Conservation (phyloP, 2,888 invertebrate species). For the Eurois occulta region DNA sequence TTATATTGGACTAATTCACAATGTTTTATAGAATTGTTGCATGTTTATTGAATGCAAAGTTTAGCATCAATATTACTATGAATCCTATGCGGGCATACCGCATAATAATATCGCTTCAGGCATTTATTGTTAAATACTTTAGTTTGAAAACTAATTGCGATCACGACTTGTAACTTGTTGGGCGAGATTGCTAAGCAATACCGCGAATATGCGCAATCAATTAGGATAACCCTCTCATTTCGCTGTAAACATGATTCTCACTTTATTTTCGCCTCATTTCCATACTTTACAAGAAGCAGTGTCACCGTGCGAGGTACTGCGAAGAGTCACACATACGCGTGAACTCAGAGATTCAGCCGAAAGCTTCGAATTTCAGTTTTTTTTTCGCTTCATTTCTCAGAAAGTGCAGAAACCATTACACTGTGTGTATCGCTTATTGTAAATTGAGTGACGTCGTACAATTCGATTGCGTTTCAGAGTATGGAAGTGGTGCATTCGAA, state of each 20-base stretch:
- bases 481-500: slow-evolving; percentile 9
- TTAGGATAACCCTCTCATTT: slow-evolving; percentile 24
- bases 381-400: slow-evolving; percentile 49
- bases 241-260: slow-evolving; percentile 13
- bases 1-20: slow-evolving; percentile 3
- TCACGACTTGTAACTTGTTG: background rate
- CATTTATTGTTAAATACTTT: background rate
- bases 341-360: slow-evolving; percentile 36
- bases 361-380: slow-evolving; percentile 53
- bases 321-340: slow-evolving; percentile 53
- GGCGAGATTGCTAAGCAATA: background rate
- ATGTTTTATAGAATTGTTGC: background rate
- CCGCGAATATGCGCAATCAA: slow-evolving; percentile 18
- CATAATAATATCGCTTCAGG: background rate
- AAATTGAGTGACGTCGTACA: slow-evolving; percentile 36
- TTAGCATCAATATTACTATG: background rate
- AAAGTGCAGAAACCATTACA: slow-evolving; percentile 50
- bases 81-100: background rate
- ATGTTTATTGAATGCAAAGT: slow-evolving; percentile 6
- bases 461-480: slow-evolving; percentile 20
- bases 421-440: slow-evolving; percentile 37
- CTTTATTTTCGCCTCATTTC: slow-evolving; percentile 17
- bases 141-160: slow-evolving; percentile 14
- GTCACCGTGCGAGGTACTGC: slow-evolving; percentile 44
- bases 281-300: slow-evolving; percentile 26